These are phyloP conservation scores for Metallyticus violacea DNA, from an alignment of 2,888 invertebrate species.

Conservation along the genomic window DNA sequence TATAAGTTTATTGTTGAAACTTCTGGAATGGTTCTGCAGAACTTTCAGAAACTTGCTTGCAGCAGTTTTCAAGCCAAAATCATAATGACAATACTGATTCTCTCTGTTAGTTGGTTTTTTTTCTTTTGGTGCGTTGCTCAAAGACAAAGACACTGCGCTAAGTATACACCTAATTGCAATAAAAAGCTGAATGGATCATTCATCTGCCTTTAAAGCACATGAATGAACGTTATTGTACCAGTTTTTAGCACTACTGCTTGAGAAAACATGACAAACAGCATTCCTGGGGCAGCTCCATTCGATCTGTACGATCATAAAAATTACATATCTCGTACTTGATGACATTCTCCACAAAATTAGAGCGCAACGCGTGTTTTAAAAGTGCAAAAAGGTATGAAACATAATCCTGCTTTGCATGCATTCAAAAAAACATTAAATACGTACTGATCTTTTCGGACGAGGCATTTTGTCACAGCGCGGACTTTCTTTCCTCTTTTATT, in stretches of 20 bases:
- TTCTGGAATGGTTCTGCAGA: too few species aligned
- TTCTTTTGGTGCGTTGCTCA: not conserved
- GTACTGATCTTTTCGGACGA: constrained; percentile 48
- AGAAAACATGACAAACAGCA: not conserved
- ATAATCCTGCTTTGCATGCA: not conserved
- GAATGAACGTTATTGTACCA: not conserved
- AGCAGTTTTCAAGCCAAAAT: not conserved
- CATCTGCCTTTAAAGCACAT: not conserved
- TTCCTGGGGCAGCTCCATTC: constrained; percentile 3
- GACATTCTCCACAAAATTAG: constrained; percentile 16
- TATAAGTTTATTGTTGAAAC: too few species aligned
- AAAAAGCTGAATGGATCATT: not conserved
- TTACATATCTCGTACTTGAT: constrained; percentile 41
- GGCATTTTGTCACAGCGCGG: constrained; percentile 43
- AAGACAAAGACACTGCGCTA: not conserved
- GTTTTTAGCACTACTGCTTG: not conserved
- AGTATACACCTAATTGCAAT: not conserved
- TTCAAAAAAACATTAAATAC: constrained; percentile 37
- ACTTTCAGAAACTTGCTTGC: too few species aligned
- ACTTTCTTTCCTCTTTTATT: constrained; percentile 33
- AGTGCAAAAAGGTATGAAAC: not conserved
- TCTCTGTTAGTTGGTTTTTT: not conserved
- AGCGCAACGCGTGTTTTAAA: constrained; percentile 3
- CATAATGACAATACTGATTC: not conserved
- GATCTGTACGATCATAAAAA: constrained; percentile 41